Percentiles rank a stretch among this genome's conserved stretches.
Conservation (phyloP, 1,140 invertebrate species). For the Periplaneta americana region DNA sequence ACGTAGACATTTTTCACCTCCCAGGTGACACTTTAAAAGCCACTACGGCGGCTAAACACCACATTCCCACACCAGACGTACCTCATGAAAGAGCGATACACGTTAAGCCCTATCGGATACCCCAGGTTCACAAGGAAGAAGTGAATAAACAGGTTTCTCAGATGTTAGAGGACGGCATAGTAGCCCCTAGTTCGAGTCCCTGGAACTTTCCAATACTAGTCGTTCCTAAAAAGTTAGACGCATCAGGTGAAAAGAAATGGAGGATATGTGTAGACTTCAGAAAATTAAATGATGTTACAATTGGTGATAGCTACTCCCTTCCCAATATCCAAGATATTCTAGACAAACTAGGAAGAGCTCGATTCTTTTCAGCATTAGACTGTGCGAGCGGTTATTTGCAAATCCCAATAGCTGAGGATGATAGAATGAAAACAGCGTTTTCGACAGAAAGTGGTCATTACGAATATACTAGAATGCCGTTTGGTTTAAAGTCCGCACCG, state of each 20-base stretch:
- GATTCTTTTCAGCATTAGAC: constrained; percentile 44
- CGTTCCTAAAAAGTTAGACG: constrained; percentile 34
- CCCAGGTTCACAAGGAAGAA: no score
- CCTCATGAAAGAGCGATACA: no score
- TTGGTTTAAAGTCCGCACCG: constrained; percentile 28
- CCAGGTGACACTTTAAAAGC: no score
- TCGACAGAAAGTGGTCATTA: constrained; percentile 27
- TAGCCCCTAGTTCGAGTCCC: no score
- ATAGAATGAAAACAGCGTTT: constrained; percentile 31
- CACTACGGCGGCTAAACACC: no score
- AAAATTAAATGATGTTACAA: constrained; percentile 36
- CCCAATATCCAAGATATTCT: constrained; percentile 43
- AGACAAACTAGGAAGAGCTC: constrained; percentile 38
- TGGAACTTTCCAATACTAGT: constrained; percentile 30
- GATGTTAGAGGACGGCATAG: no score
- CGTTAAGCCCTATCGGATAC: no score
- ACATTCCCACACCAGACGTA: no score
- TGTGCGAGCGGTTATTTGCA: constrained; percentile 40
- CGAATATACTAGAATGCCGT: constrained; percentile 28
- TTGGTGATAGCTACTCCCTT: constrained; percentile 44
- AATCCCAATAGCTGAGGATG: constrained; percentile 29
- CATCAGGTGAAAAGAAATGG: constrained; percentile 31
- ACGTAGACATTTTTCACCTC: no score
- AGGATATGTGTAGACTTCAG: constrained; percentile 37
- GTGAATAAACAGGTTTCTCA: no score